Percentiles rank a stretch among this genome's conserved stretches.
Evolutionary conservation across 2,888 invertebrate species (phyloP).

Genomic region (Dynastes hyllus): DNA sequence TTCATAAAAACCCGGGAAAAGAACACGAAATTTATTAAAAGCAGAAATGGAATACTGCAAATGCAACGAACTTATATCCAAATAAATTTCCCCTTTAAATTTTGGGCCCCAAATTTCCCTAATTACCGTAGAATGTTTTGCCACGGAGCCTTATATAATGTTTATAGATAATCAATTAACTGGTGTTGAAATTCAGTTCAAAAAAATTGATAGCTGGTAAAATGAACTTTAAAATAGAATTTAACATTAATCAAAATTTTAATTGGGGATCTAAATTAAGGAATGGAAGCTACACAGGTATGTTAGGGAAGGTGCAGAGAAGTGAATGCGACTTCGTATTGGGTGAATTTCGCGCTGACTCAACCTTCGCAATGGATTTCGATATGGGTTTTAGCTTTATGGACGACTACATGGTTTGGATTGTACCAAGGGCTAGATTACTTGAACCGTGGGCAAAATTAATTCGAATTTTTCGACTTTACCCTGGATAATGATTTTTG

Average conservation of each 20-base stretch:
- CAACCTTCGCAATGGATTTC: constrained; percentile 42
- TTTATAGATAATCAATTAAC: constrained; percentile 31
- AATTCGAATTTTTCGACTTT: constrained; percentile 22
- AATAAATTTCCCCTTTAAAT: constrained; percentile 48
- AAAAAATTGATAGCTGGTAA: constrained; percentile 28
- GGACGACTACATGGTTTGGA: constrained; percentile 50
- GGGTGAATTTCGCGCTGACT: constrained; percentile 36
- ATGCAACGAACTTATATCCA: constrained; percentile 12
- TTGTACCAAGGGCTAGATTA: constrained; percentile 50
- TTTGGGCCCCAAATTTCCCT: constrained; percentile 42
- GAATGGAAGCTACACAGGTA: constrained; percentile 30
- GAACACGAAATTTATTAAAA: background rate
- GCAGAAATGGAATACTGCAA: constrained; percentile 8
- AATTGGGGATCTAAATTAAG: constrained; percentile 42
- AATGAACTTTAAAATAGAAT: constrained; percentile 49
- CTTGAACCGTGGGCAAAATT: constrained; percentile 47
- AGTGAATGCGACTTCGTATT: constrained; percentile 25
- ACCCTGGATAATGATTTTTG: constrained; percentile 12
- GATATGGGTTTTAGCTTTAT: constrained; percentile 48
- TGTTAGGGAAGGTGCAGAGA: constrained; percentile 23
- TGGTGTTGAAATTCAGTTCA: constrained; percentile 50
- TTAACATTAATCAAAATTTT: constrained; percentile 15
- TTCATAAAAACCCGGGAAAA: background rate
- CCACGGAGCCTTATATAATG: constrained; percentile 45
- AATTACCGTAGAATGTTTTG: constrained; percentile 40